Conservation (phyloP, 2,113 vertebrate genomes). For the Corydoras maculifer region DNA sequence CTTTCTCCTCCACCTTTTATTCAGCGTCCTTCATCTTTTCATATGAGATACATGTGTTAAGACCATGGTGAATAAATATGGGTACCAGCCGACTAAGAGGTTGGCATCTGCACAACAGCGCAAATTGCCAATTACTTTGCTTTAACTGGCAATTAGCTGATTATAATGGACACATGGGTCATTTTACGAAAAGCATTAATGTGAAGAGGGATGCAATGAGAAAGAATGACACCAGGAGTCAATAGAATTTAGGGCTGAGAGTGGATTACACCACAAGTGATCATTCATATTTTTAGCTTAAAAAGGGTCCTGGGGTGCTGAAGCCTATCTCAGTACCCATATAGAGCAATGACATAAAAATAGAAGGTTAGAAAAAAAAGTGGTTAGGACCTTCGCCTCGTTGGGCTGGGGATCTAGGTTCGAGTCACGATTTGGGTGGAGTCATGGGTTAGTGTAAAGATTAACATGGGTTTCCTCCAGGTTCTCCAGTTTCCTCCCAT, state of each 20-base stretch:
- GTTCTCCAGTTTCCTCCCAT: no score
- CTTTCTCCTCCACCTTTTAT: not conserved
- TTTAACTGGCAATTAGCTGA: slow-evolving; percentile 43
- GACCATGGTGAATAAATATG: slow-evolving; percentile 2
- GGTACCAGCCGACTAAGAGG: not conserved
- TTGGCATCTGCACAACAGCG: slow-evolving; percentile 23
- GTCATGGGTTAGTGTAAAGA: no score
- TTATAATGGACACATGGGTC: slow-evolving; percentile 31
- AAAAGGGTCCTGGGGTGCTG: no score
- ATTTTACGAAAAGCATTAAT: slow-evolving; percentile 6
- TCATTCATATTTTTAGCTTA: no score
- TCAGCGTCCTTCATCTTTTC: not conserved
- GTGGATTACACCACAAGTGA: no score
- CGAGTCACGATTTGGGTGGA: no score
- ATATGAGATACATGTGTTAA: not conserved
- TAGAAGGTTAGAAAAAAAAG: no score
- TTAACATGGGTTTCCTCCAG: no score
- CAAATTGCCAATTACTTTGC: slow-evolving; percentile 36
- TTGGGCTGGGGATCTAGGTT: no score
- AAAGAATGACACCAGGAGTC: slow-evolving; percentile 13
- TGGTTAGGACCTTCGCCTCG: no score
- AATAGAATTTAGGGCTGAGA: slow-evolving; percentile 3
- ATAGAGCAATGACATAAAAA: no score
- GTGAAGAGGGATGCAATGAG: slow-evolving; percentile 4
- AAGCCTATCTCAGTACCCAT: no score